These are phyloP conservation scores for Molossus alvarezi DNA, from an alignment of 2,797 vertebrate species.

Conservation along the genomic window DNA sequence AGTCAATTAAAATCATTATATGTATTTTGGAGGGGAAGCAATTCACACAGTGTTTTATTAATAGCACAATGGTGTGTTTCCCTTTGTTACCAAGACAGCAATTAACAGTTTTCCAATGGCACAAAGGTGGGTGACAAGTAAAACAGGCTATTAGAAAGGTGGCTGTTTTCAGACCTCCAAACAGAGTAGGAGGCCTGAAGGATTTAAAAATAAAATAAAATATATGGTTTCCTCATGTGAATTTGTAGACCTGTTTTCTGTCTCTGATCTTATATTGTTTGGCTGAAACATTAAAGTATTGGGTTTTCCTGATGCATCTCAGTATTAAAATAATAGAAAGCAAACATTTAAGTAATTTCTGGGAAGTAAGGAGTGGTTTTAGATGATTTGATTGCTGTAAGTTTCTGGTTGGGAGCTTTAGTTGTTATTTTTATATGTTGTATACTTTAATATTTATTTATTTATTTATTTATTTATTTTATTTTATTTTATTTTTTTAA, in stretches of 20 bases:
- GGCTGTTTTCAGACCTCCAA: conserved; percentile 74
- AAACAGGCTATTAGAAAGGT: conserved; percentile 83
- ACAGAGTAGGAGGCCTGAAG: not conserved
- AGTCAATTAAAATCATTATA: conserved; percentile 86
- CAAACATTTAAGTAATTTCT: conserved; percentile 54
- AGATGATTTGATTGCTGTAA: not conserved
- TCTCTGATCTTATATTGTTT: not conserved
- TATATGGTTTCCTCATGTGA: not conserved
- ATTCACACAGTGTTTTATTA: conserved; percentile 79
- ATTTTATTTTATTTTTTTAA: too few species aligned
- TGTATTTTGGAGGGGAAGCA: conserved; percentile 77
- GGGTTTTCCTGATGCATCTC: conserved; percentile 62
- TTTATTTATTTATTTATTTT: too few species aligned
- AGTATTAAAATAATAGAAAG: conserved; percentile 75
- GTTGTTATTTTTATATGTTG: conserved; percentile 30
- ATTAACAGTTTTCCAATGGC: conserved; percentile 89
- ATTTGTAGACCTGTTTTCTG: not conserved
- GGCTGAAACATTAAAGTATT: conserved; percentile 64
- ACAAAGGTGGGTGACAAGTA: conserved; percentile 86
- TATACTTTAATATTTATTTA: conserved; percentile 34
- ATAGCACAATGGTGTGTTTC: conserved; percentile 83
- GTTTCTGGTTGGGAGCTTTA: conserved; percentile 25
- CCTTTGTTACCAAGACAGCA: conserved; percentile 88
- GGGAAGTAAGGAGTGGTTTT: conserved; percentile 17
- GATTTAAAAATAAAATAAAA: conserved; percentile 55